These are phyloP conservation scores for Lepidothrix coronata DNA, from an alignment of 2,113 vertebrate species.

Conservation along the genomic window DNA sequence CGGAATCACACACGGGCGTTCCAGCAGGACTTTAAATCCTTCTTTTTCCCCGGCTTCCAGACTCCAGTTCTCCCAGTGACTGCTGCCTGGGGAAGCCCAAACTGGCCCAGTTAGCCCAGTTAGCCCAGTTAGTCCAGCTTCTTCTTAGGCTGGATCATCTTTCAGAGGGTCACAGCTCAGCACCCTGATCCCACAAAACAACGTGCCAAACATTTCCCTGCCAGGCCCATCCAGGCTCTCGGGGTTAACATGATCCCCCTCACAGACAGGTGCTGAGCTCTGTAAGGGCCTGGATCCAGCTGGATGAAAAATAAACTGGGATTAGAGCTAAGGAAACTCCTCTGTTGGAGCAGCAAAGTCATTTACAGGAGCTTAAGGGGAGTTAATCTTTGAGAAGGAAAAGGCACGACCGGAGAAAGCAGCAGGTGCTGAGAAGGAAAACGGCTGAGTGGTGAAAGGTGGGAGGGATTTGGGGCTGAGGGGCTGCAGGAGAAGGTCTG, in stretches of 20 bases:
- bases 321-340: neutral
- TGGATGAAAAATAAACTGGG: neutral
- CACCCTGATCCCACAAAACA: rapidly evolving
- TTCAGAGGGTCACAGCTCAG: neutral
- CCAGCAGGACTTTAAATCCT: neutral
- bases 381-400: neutral
- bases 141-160: neutral
- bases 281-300: neutral
- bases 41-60: rapidly evolving
- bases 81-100: neutral
- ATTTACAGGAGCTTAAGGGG: neutral
- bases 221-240: neutral
- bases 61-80: neutral
- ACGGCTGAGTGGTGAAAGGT: neutral
- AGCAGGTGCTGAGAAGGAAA: neutral
- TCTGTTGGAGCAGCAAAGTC: neutral
- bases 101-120: rapidly evolving
- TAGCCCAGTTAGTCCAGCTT: neutral
- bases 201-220: rapidly evolving
- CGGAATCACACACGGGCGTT: rapidly evolving
- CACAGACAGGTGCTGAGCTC: neutral
- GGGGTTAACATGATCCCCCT: neutral
- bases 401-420: neutral
- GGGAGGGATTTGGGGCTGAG: neutral
- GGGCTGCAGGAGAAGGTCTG: neutral